Evolutionary conservation across 2,888 invertebrate genomes (phyloP), one percentile per base, ranked within the genome.

Genomic region (Lithodes maja): DNA sequence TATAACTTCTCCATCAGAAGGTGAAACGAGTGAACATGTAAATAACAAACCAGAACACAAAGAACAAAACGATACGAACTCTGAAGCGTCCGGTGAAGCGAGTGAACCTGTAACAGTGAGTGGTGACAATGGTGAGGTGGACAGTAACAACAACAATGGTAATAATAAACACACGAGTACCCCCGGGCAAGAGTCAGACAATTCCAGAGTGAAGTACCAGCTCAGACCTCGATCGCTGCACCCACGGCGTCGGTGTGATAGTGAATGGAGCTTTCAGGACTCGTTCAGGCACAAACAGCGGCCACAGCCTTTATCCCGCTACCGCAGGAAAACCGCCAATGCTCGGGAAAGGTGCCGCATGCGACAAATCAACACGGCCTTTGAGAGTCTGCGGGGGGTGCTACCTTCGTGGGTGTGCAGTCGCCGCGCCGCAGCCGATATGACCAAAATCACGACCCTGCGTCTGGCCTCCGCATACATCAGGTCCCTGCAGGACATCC

Each of bases 361-460:
- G 87, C 83, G 79, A 55, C 83, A 87, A 69, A 87, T 87, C 87
- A 87, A 87, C 87, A 77, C 78, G 7, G 87, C 87, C 71, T 87
- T 87, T 83, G 87, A 87, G 79, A 83, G 79, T 50, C 78, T 87
- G n/a, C 87, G 87, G 2, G 83, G 87, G 12, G 87, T 87, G 49
- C 50, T 87, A 71, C 87, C 87, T 7, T 77, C 87, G 49, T 87
- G 87, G 87, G 87, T 87, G 78, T 87, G 87, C 49, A 79, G 87
- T 69, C 78, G 87, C 52, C 83, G 87, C 69, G 79, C 87, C 3
- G 83, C 87, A 7, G 75, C 87, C 1, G 83, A 87, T 55, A 87
- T 87, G 87, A 87, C 87, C 83, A 87, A 87, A 81, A 87, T 87
- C 69, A 71, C 87, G 78, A 87, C 87, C 9, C 83, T 87, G 69